Conservation (phyloP, 1,140 invertebrate genomes). For the fruit fly (Drosophila melanogaster) region DNA sequence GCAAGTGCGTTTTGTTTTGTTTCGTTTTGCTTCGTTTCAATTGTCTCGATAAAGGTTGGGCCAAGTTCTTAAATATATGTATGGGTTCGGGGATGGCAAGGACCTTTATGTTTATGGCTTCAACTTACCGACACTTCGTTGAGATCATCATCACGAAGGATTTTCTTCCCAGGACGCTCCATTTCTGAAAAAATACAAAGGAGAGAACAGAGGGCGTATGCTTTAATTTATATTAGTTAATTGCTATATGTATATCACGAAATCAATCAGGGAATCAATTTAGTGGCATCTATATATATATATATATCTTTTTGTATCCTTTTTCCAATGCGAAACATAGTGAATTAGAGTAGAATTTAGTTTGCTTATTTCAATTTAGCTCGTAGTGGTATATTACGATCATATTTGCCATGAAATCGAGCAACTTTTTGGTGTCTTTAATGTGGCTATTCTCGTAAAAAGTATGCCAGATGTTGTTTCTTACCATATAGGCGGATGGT, state of each 20-base stretch:
- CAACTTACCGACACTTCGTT: constrained; percentile 78
- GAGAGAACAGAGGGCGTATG: not conserved
- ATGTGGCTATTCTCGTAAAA: no score
- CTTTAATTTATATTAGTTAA: not conserved
- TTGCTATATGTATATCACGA: no score
- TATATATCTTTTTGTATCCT: no score
- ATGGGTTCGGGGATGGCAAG: not conserved
- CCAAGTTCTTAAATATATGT: not conserved
- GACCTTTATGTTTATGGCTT: not conserved
- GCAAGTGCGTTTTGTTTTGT: not conserved
- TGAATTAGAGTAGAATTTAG: no score
- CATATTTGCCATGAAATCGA: no score
- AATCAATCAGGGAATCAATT: no score
- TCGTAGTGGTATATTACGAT: no score
- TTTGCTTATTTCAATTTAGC: no score
- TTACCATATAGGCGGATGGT: constrained; percentile 95
- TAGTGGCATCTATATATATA: no score
- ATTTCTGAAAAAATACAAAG: constrained; percentile 61
- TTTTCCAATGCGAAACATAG: no score
- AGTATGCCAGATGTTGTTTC: constrained; percentile 41
- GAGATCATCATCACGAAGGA: constrained; percentile 64
- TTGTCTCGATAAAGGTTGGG: not conserved
- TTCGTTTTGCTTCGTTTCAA: not conserved
- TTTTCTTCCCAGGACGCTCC: constrained; percentile 79
- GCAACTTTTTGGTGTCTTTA: no score